Evolutionary conservation across 2,888 invertebrate genomes (phyloP).

Genomic region (Chloromyia formosa): DNA sequence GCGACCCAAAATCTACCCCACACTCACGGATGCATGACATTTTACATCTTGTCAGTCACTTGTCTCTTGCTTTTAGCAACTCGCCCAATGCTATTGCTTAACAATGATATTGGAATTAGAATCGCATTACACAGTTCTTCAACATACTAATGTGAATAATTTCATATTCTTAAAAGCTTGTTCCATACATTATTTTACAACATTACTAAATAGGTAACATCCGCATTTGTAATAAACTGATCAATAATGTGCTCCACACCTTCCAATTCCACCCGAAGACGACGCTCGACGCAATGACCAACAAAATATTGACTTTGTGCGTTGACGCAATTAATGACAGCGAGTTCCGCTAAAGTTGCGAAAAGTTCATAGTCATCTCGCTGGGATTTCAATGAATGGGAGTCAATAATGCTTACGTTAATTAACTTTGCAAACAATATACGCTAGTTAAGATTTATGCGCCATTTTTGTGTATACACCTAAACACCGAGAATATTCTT

Average conservation of each 20-base stretch:
- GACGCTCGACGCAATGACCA: not conserved
- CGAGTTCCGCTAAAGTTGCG: slow-evolving; percentile 15
- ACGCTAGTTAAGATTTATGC: too few species aligned
- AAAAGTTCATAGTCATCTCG: not conserved
- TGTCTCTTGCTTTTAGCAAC: too few species aligned
- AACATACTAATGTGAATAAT: too few species aligned
- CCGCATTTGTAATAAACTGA: not conserved
- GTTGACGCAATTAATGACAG: slow-evolving; percentile 17
- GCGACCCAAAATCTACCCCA: too few species aligned
- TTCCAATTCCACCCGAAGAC: not conserved
- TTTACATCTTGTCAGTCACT: too few species aligned
- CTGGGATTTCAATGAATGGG: not conserved
- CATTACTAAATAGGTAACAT: slow-evolving; percentile 8
- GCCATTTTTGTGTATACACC: too few species aligned
- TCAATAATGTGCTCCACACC: not conserved
- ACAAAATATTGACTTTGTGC: slow-evolving; percentile 9
- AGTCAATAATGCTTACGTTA: not conserved
- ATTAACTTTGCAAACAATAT: not conserved
- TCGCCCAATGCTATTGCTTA: too few species aligned
- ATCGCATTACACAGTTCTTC: too few species aligned
- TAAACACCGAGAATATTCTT: too few species aligned
- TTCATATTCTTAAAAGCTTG: too few species aligned
- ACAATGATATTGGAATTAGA: too few species aligned
- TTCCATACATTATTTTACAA: not conserved
- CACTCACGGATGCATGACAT: too few species aligned